Evolutionary conservation across 2,113 vertebrate species (phyloP), one percentile per base, ranked within the genome.

Genomic region (Nibea coibor): DNA sequence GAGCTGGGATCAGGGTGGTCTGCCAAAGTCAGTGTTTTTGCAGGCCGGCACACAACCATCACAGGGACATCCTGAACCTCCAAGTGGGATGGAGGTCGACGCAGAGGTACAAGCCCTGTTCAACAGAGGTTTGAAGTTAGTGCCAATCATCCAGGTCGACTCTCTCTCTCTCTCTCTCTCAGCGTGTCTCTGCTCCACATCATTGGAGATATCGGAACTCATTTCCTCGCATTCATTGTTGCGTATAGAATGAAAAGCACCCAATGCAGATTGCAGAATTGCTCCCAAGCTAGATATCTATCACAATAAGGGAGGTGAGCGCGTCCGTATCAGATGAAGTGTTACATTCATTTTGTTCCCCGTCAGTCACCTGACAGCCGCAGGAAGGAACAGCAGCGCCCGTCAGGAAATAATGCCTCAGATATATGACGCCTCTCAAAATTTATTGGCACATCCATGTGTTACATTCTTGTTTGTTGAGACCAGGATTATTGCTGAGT

Each of bases 1-100:
- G 72, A 58, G 26, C 50, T 22, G 35, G 56, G 53, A 80, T 79
- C 65, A 9, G 10, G 74, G 69, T 67, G 74, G 70, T 83, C 81
- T 10, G 61, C 73, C 68, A 71, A 63, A 89, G 35, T 81, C 66
- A 0, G 56, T 89, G 85, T 90, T 88, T 77, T 85, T 82, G 59
- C 85, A 81, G 86, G 73, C 83, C 79, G 76, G 20, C 70, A 1
- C 73, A 77, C 82, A 87, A 56, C 17, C 81, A 75, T 88, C 74
- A 82, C 51, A 79, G 73, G 68, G 81, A 79, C 68, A 68, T 70
- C 76, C 67, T 61, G 69, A 74, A 79, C 54, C 35, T 85, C 65
- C 7, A 10, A 45, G 20, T 22, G 10, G 26, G 48, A 59, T 65
- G 45, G 59, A 69, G 59, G 66, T 45, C 3, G 45, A 28, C 61